A percentile compares a stretch with the other conserved stretches of the same genome.
phyloP scores from a whole-genome alignment of 2,888 invertebrate species.

The Agrilus mali region DNA sequence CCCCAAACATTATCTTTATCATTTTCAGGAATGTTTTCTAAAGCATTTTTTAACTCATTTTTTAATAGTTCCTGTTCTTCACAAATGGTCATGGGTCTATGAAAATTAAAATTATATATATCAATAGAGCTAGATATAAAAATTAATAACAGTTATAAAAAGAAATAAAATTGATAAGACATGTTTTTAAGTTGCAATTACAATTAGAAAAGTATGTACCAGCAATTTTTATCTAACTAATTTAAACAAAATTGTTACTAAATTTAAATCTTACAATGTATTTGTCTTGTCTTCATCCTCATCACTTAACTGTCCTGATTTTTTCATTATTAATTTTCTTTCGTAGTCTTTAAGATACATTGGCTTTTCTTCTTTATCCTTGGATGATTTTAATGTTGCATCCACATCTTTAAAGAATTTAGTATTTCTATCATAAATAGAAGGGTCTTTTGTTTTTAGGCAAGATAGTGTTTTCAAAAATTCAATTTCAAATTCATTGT shows the following conservation, averaged over 20 bases:
- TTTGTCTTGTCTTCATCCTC: slow-evolving; percentile 21
- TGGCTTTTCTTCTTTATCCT: slow-evolving; percentile 34
- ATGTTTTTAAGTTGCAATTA: neutral
- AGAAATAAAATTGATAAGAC: neutral
- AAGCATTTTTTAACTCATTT: slow-evolving; percentile 45
- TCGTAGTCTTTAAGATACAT: slow-evolving; percentile 70
- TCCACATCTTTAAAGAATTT: slow-evolving; percentile 47
- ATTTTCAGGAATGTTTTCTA: slow-evolving; percentile 34
- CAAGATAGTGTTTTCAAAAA: slow-evolving; percentile 79
- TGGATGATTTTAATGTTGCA: slow-evolving; percentile 2
- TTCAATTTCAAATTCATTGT: slow-evolving; percentile 63
- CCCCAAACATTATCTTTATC: slow-evolving; percentile 44
- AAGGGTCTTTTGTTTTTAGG: slow-evolving; percentile 78
- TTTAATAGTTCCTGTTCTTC: slow-evolving; percentile 56
- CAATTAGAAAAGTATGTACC: neutral
- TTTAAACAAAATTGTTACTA: neutral
- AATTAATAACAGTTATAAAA: neutral
- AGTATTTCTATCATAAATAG: slow-evolving; percentile 68
- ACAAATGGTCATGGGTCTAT: slow-evolving; percentile 42
- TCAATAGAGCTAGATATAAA: slow-evolving; percentile 16
- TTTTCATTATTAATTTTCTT: slow-evolving; percentile 57
- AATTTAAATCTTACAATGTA: neutral
- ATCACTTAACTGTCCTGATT: slow-evolving; percentile 43
- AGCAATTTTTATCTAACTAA: neutral
- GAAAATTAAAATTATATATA: slow-evolving; percentile 9